Evolutionary conservation across 2,888 invertebrate genomes (phyloP), one percentile per base, ranked within the genome.

Genomic region (Amphipoea oculea): DNA sequence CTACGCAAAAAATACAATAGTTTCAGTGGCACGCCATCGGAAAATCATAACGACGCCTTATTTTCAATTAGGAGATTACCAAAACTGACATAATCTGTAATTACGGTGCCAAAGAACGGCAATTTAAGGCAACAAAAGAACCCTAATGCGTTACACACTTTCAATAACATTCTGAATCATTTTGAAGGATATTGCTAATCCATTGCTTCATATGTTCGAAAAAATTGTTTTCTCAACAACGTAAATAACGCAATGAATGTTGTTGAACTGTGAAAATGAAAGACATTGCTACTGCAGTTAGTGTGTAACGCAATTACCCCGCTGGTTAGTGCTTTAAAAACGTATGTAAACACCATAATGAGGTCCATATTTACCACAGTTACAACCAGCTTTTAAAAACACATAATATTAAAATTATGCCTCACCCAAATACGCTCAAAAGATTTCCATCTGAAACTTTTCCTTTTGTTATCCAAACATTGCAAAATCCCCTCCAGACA

Each of bases 401-500:
- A 40, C 23, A 65, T 36, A 65, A n/a, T 23, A 65, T 40, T 23
- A 17, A 73, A 54, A 67, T 62, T 29, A 40, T 2, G 9, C 42
- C 36, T 17, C 3, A 65, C 57, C 20, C 0, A 79, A 84, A 80
- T 68, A 51, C n/a, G 4, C 36, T 60, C 12, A 71, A 67, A 70
- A 51, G 40, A 72, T 69, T 51, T 48, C 11, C 23, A 40, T 45
- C 20, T 51, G 54, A 17, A 72, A 65, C 67, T 65, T 72, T 68
- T n/a, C 63, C 66, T 36, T 71, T 76, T 76, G 45, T 76, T 67
- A 36, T 9, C 12, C n/a, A 54, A 79, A 63, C 83, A 48, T 51
- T 36, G 9, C 40, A 62, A 73, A 67, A 79, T 51, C 67, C 83
- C 83, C 72, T 63, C 57, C 63, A 71, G 79, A 76, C 84, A 73